Evolutionary conservation across 2,113 vertebrate species (phyloP), one percentile per base, ranked within the genome.

Genomic region (Nyctereutes procyonoides): DNA sequence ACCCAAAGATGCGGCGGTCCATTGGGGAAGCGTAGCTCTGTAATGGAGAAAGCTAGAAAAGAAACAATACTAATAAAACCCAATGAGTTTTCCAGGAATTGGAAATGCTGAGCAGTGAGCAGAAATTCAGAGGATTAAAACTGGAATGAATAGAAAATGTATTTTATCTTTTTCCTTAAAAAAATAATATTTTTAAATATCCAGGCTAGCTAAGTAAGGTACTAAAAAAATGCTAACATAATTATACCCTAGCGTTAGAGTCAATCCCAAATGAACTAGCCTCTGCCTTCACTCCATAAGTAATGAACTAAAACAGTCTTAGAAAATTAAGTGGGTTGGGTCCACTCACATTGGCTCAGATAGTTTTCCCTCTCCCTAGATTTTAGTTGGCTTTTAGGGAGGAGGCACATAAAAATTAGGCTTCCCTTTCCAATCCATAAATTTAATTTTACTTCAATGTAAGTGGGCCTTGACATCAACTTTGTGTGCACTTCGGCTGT

Each of bases 371-470:
- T 93, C 28, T 84, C 65, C 32, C 38, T 87, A 88, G 90, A 93
- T 60, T 65, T 77, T 88, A 60, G 71, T 95, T 98, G 96, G 3
- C 56, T 97, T 98, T 95, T 82, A 96, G 55, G 62, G 20, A 97
- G 71, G 58, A 96, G 14, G 2, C 14, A 77, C 0, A 0, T 92
- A 95, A 97, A 91, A 97, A 87, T 90, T 90, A 96, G 69, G 79
- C 80, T 96, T 96, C 60, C 89, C 55, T 98, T 92, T 96, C 88
- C 97, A 97, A 96, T 97, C 89, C 88, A 90, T 97, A 97, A 98
- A 98, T 98, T 85, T 92, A 77, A 96, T 97, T 98, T 98, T 95
- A 97, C 82, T 97, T 80, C 55, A 93, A 56, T 94, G 86, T 92
- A 94, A 97, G 76, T 96, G 60, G 96, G 63, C 53, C 91, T 94